A percentile compares a stretch with the other conserved stretches of the same genome.
These are phyloP conservation scores for Baryphthengus martii DNA, from an alignment of 2,113 vertebrate genomes.

Conservation along the genomic window DNA sequence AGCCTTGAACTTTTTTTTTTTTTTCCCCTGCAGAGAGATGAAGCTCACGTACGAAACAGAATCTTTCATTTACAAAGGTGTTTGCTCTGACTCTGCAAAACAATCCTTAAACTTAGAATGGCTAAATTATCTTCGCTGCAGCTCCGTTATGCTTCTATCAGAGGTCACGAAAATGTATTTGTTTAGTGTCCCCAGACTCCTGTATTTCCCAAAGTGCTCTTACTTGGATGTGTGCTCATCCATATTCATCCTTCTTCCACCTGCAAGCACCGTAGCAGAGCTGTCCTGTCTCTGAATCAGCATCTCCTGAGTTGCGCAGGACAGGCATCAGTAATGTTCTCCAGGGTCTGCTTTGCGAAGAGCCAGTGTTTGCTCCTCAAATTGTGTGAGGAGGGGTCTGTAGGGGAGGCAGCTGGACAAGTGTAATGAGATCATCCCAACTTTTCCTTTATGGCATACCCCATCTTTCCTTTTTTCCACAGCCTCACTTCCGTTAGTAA, in stretches of 20 bases:
- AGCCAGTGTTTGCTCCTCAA: background rate
- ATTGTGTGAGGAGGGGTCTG: background rate
- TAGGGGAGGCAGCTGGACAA: background rate
- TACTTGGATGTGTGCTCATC: background rate
- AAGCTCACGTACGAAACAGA: background rate
- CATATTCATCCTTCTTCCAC: slow-evolving; percentile 37
- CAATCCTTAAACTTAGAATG: background rate
- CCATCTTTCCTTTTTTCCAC: background rate
- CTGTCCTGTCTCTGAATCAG: background rate
- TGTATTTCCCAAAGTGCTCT: background rate
- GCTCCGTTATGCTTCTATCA: background rate
- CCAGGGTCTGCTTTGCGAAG: background rate
- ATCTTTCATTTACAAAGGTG: slow-evolving; percentile 10
- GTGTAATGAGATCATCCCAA: background rate
- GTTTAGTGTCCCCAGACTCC: slow-evolving; percentile 38
- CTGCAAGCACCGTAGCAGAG: background rate
- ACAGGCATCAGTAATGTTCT: background rate
- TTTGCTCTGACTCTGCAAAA: slow-evolving; percentile 14
- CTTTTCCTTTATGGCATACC: background rate
- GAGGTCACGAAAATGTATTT: slow-evolving; percentile 25
- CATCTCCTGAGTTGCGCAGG: background rate
- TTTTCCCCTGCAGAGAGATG: background rate
- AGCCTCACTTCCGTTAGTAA: background rate
- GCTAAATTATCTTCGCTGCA: slow-evolving; percentile 6
- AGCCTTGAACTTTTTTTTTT: background rate